A percentile compares a stretch with the other conserved stretches of the same genome.
These are phyloP conservation scores for Tridacna crocea DNA, from an alignment of 2,888 invertebrate species.

Conservation along the genomic window DNA sequence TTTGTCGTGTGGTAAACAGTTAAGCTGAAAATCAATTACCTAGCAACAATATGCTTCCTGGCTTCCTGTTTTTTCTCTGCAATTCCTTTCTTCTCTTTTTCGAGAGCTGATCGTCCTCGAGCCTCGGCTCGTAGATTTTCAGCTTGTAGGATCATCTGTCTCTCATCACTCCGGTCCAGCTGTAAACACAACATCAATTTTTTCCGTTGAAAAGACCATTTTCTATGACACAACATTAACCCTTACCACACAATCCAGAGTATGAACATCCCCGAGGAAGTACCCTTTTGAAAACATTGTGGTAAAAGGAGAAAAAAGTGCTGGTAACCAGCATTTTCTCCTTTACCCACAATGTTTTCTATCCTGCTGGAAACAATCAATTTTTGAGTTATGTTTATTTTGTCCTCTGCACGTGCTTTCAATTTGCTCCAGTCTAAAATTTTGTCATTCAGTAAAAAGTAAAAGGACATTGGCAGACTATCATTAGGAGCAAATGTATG, in stretches of 20 bases:
- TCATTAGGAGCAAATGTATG: too few species aligned
- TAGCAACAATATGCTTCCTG: conserved; percentile 73
- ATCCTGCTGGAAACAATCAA: not conserved
- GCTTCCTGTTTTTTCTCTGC: conserved; percentile 69
- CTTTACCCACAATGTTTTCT: not conserved
- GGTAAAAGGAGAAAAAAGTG: not conserved
- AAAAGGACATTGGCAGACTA: too few species aligned
- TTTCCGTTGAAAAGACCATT: too few species aligned
- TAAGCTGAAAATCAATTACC: too few species aligned
- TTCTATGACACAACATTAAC: too few species aligned
- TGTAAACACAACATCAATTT: conserved; percentile 23
- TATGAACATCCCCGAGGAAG: too few species aligned
- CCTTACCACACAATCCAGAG: too few species aligned
- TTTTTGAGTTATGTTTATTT: too few species aligned
- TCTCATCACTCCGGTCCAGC: conserved; percentile 64
- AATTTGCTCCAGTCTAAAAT: too few species aligned
- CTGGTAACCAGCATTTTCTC: not conserved
- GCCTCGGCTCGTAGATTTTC: conserved; percentile 69
- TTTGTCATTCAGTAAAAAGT: too few species aligned
- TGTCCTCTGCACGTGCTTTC: too few species aligned
- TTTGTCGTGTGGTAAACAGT: too few species aligned
- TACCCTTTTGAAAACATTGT: not conserved
- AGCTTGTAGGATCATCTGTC: conserved; percentile 62
- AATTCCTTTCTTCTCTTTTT: conserved; percentile 68
- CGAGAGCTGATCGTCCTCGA: conserved; percentile 72